Evolutionary conservation across 2,888 invertebrate species (phyloP).

Genomic region (Drosophila phalerata): DNA sequence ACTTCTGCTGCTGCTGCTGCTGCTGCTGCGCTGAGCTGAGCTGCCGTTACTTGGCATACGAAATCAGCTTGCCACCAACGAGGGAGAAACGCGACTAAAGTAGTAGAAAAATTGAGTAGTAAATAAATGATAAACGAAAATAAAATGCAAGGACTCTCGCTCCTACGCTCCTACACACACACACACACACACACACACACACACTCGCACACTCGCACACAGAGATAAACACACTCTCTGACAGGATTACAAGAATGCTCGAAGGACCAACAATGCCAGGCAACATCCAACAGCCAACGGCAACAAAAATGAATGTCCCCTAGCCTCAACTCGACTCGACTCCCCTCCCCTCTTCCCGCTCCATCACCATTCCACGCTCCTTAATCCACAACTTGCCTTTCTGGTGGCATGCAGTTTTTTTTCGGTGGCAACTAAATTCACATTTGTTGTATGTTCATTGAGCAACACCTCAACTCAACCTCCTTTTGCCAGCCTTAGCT

Average conservation of each 20-base stretch:
- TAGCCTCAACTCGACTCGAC: background rate
- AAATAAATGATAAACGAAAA: slow-evolving; percentile 83
- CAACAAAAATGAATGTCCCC: slow-evolving; percentile 54
- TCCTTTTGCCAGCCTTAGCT: slow-evolving; percentile 9
- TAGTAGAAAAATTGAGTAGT: slow-evolving; percentile 82
- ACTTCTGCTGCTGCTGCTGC: slow-evolving; percentile 18
- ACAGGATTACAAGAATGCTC: slow-evolving; percentile 80
- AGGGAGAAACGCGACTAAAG: slow-evolving; percentile 74
- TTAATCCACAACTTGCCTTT: background rate
- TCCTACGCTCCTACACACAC: slow-evolving; percentile 41
- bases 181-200: background rate
- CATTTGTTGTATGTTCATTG: slow-evolving; percentile 64
- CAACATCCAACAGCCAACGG: slow-evolving; percentile 53
- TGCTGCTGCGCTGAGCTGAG: slow-evolving; percentile 69
- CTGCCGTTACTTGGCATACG: slow-evolving; percentile 80
- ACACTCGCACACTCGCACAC: slow-evolving; percentile 7
- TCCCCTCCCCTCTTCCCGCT: background rate
- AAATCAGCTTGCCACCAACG: slow-evolving; percentile 74
- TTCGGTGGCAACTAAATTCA: slow-evolving; percentile 72
- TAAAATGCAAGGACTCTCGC: slow-evolving; percentile 76
- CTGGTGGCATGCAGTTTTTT: slow-evolving; percentile 51
- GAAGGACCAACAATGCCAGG: slow-evolving; percentile 71
- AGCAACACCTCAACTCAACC: slow-evolving; percentile 11
- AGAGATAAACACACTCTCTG: slow-evolving; percentile 48
- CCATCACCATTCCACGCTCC: background rate